Conservation (phyloP, 2,888 invertebrate genomes). For the Dermolepida albohirtum region DNA sequence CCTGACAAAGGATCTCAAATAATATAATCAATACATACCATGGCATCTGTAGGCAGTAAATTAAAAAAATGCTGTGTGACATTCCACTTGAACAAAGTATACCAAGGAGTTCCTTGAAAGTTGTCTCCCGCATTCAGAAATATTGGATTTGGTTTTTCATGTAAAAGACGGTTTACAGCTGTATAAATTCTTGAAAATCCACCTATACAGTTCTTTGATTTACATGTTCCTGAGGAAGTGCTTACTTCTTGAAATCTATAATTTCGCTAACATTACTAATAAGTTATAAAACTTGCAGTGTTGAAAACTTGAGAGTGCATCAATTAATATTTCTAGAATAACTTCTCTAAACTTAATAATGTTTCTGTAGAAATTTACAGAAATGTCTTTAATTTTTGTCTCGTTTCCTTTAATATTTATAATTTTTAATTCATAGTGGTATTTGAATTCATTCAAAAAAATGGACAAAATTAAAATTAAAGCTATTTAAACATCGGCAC, state of each 20-base stretch:
- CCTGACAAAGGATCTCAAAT: background rate
- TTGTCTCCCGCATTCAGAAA: slow-evolving; percentile 87
- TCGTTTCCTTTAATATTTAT: no score
- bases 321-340: no score
- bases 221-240: slow-evolving; percentile 69
- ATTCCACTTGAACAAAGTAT: slow-evolving; percentile 79
- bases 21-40: slow-evolving; percentile 68
- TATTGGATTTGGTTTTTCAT: slow-evolving; percentile 56
- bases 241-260: slow-evolving; percentile 70
- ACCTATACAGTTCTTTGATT: slow-evolving; percentile 72
- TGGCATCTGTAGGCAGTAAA: slow-evolving; percentile 79
- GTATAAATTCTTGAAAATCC: slow-evolving; percentile 76
- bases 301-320: no score
- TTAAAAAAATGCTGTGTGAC: slow-evolving; percentile 82
- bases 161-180: slow-evolving; percentile 66
- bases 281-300: background rate
- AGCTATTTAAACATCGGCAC: no score
- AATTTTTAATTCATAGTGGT: no score
- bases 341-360: no score
- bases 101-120: slow-evolving; percentile 88
- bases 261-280: slow-evolving; percentile 18
- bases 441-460: no score
- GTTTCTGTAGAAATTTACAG: no score
- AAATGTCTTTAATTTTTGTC: no score
- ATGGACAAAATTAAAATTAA: no score